These are phyloP conservation scores for Hemistola chrysoprasaria DNA, from an alignment of 2,888 invertebrate genomes.

Conservation along the genomic window DNA sequence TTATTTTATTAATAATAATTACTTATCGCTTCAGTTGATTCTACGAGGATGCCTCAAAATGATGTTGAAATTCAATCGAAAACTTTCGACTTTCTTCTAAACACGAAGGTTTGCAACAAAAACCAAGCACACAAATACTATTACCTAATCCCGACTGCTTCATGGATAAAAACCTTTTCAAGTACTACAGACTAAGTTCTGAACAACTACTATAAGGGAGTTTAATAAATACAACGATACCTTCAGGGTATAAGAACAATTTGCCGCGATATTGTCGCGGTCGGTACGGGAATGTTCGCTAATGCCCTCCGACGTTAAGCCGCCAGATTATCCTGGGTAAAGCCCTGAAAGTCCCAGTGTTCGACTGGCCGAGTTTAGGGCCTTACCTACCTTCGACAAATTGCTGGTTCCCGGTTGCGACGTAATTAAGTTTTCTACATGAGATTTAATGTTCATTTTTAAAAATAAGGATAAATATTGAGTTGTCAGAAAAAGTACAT, in stretches of 20 bases:
- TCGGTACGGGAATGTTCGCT: conserved; percentile 42
- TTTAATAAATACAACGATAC: neutral
- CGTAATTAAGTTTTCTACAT: conserved; percentile 13
- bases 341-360: conserved; percentile 44
- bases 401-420: conserved; percentile 8
- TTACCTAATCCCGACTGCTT: no score
- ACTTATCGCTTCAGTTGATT: no score
- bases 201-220: no score
- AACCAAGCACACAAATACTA: no score
- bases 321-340: conserved; percentile 51
- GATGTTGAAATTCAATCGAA: no score
- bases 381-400: conserved; percentile 17
- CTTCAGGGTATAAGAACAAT: conserved; percentile 30
- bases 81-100: no score
- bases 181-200: no score
- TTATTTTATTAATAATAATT: neutral
- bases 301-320: conserved; percentile 56
- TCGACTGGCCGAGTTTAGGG: conserved; percentile 29
- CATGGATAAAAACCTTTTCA: no score
- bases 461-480: neutral
- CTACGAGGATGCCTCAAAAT: no score
- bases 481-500: neutral
- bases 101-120: no score
- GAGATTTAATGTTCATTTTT: neutral
- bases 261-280: conserved; percentile 42